These are phyloP conservation scores for Larimichthys crocea DNA, from an alignment of 2,113 vertebrate genomes.

Conservation along the genomic window DNA sequence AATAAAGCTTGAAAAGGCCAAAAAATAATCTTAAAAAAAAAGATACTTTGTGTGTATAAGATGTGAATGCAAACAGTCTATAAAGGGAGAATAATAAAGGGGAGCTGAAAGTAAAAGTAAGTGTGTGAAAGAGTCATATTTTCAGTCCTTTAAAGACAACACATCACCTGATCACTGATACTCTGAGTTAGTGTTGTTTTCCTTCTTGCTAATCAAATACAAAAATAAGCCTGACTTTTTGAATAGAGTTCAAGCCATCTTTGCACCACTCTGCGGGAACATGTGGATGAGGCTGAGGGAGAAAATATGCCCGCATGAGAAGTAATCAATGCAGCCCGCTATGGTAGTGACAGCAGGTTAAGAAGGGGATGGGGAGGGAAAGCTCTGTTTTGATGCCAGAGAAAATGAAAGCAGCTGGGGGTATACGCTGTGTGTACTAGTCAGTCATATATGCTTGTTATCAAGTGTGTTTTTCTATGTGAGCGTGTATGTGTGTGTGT, in stretches of 20 bases:
- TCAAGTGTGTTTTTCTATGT: constrained; percentile 35
- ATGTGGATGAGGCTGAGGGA: constrained; percentile 29
- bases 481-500: constrained; percentile 9
- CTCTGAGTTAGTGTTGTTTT: constrained; percentile 40
- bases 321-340: constrained; percentile 68
- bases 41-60: background rate
- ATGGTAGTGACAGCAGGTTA: constrained; percentile 68
- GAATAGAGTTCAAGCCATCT: constrained; percentile 56
- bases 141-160: constrained; percentile 8
- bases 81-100: background rate
- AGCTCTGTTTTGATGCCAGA: constrained; percentile 48
- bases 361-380: constrained; percentile 51
- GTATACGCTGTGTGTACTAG: constrained; percentile 31
- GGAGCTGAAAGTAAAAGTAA: too few relatives aligned
- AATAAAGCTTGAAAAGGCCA: too few relatives aligned
- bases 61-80: constrained; percentile 12
- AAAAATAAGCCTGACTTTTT: constrained; percentile 42
- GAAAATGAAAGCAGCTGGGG: constrained; percentile 80
- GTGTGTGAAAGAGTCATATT: background rate
- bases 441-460: constrained; percentile 73
- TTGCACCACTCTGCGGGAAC: constrained; percentile 30
- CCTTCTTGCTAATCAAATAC: constrained; percentile 47
- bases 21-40: too few relatives aligned
- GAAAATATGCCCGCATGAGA: constrained; percentile 59
- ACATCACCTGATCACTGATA: constrained; percentile 32